Conservation (phyloP, 2,888 invertebrate species). For the Netelia inedita region DNA sequence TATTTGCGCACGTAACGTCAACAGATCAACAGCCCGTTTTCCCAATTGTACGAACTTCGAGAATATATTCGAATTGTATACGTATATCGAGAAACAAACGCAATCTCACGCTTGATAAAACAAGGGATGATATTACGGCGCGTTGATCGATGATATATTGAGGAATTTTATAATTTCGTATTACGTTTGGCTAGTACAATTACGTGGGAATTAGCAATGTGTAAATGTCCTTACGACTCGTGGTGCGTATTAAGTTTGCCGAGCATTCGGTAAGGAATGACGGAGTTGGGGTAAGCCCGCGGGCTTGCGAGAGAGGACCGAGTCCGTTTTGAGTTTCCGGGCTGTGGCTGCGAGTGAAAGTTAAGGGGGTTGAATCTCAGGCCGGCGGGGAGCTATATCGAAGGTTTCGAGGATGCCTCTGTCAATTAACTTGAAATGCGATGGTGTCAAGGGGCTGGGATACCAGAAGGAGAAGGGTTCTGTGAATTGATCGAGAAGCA, state of each 20-base stretch:
- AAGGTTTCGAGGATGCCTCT: conserved; percentile 31
- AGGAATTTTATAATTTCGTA: too few species aligned
- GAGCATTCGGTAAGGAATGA: too few species aligned
- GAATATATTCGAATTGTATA: neutral
- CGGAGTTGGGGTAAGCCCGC: neutral
- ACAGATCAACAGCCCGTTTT: conserved; percentile 35
- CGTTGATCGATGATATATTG: neutral
- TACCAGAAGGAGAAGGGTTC: conserved; percentile 11
- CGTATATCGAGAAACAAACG: neutral
- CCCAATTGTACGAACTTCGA: neutral
- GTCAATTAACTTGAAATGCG: conserved; percentile 53
- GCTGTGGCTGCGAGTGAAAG: conserved; percentile 36
- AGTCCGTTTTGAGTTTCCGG: neutral
- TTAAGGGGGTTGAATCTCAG: conserved; percentile 25
- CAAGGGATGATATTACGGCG: neutral
- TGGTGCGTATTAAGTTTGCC: too few species aligned
- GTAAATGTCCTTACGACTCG: too few species aligned
- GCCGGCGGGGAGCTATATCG: conserved; percentile 36
- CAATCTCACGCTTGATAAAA: neutral
- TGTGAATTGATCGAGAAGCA: conserved; percentile 13
- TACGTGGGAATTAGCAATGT: too few species aligned
- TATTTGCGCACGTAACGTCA: conserved; percentile 3
- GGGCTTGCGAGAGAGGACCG: conserved; percentile 2
- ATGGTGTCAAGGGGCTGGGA: conserved; percentile 28
- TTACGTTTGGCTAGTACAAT: neutral